Conservation (phyloP, 2,113 vertebrate genomes). For the Limanda limanda region DNA sequence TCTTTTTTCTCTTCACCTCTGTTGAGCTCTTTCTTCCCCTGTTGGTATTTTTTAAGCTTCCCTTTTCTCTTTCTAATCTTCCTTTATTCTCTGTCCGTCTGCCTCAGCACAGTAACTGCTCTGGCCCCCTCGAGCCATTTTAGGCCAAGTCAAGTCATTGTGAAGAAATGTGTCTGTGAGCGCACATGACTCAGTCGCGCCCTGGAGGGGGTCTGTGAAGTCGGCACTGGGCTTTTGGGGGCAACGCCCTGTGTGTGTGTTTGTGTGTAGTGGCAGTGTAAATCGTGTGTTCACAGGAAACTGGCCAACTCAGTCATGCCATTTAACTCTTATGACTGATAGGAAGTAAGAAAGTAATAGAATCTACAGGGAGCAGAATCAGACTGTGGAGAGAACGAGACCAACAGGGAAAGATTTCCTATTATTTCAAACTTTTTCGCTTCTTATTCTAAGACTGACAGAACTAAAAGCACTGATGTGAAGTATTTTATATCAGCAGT, state of each 20-base stretch:
- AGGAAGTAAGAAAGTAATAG: constrained; percentile 30
- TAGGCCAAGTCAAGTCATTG: constrained; percentile 57
- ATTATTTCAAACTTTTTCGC: too few relatives aligned
- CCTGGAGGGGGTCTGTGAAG: constrained; percentile 60
- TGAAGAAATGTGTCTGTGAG: constrained; percentile 53
- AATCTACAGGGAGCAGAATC: constrained; percentile 4
- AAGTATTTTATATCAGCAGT: not conserved
- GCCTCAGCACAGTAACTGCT: constrained; percentile 18
- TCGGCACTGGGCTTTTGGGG: constrained; percentile 23
- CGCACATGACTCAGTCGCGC: constrained; percentile 49
- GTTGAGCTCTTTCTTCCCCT: not conserved
- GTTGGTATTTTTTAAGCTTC: not conserved
- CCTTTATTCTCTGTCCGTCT: constrained; percentile 7
- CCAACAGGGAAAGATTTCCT: not conserved
- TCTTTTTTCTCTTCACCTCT: constrained; percentile 1
- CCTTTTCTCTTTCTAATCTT: not conserved
- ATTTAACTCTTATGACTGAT: constrained; percentile 44
- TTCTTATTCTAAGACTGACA: not conserved
- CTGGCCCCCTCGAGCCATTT: constrained; percentile 39
- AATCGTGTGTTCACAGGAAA: constrained; percentile 62
- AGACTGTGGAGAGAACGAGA: not conserved
- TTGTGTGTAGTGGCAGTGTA: constrained; percentile 11
- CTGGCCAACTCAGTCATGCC: constrained; percentile 39
- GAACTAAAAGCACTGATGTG: not conserved
- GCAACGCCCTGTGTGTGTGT: constrained; percentile 57